Percentiles rank a stretch among this genome's conserved stretches.
These are phyloP conservation scores for Shargacucullia verbasci DNA, from an alignment of 2,888 invertebrate genomes.

Conservation along the genomic window DNA sequence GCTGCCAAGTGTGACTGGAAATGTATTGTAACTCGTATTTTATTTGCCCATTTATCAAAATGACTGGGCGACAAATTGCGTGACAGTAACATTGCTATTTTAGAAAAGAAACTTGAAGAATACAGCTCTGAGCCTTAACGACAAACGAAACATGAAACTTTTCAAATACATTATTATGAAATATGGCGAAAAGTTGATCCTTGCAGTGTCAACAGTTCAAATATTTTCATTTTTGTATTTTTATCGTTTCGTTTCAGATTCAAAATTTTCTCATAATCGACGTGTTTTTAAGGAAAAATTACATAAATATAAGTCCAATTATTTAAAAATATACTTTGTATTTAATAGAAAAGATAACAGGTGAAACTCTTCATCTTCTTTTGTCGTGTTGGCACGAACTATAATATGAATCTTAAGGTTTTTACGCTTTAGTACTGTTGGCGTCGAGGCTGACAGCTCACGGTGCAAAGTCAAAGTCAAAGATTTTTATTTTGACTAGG, in stretches of 20 bases:
- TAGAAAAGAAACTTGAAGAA: constrained; percentile 56
- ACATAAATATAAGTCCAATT: too few relatives aligned
- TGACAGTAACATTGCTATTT: constrained; percentile 66
- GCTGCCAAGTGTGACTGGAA: constrained; percentile 44
- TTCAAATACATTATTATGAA: constrained; percentile 73
- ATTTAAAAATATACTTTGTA: too few relatives aligned
- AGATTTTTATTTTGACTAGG: too few relatives aligned
- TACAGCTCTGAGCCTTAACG: constrained; percentile 59
- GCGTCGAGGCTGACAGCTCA: too few relatives aligned
- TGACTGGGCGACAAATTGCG: constrained; percentile 58
- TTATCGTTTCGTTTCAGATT: constrained; percentile 43
- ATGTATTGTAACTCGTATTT: constrained; percentile 50
- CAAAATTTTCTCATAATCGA: constrained; percentile 46
- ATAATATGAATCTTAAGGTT: too few relatives aligned
- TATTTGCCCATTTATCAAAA: constrained; percentile 59
- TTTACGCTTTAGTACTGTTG: too few relatives aligned
- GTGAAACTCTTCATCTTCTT: too few relatives aligned
- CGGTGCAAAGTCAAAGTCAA: too few relatives aligned
- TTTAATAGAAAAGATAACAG: too few relatives aligned
- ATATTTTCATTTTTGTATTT: constrained; percentile 67
- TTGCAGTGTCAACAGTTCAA: constrained; percentile 59
- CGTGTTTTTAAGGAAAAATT: too few relatives aligned
- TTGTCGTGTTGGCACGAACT: too few relatives aligned
- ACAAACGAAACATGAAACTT: constrained; percentile 69
- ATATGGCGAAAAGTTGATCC: constrained; percentile 67